phyloP scores from a whole-genome alignment of 2,113 vertebrate species.

The Eulemur rufifrons region DNA sequence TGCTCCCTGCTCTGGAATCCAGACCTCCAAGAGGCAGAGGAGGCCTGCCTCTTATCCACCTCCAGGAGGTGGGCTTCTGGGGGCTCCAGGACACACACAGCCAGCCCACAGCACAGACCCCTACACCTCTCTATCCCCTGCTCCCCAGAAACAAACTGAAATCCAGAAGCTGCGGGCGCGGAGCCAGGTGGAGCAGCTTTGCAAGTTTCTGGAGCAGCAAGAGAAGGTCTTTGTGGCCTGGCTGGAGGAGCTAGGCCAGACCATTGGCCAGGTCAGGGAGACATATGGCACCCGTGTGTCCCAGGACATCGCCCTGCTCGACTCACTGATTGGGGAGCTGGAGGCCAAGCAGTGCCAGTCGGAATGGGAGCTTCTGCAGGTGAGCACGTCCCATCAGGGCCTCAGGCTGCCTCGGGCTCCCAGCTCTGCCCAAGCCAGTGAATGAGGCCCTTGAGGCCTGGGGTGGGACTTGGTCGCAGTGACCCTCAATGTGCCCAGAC shows the following conservation, averaged over 20 bases:
- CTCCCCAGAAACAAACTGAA: conserved; percentile 62
- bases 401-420: background rate
- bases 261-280: conserved; percentile 28
- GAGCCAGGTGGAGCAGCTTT: conserved; percentile 35
- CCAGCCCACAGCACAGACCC: background rate
- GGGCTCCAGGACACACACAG: background rate
- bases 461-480: background rate
- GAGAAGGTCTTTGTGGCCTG: conserved; percentile 61
- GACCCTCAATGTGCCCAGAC: background rate
- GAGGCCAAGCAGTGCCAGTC: conserved; percentile 68
- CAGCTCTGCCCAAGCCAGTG: background rate
- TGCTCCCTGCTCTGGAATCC: background rate
- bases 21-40: background rate
- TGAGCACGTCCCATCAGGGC: background rate
- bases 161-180: conserved; percentile 58
- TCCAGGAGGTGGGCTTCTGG: background rate
- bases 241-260: conserved; percentile 58
- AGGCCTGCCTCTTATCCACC: background rate
- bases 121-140: background rate
- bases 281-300: background rate
- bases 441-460: background rate
- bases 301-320: conserved; percentile 37
- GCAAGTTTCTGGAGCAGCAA: conserved; percentile 67
- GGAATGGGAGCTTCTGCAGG: conserved; percentile 62
- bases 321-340: conserved; percentile 46